Evolutionary conservation across 2,797 vertebrate genomes (phyloP), one percentile per base, ranked within the genome.

Genomic region (Petrocephalus sullivani): DNA sequence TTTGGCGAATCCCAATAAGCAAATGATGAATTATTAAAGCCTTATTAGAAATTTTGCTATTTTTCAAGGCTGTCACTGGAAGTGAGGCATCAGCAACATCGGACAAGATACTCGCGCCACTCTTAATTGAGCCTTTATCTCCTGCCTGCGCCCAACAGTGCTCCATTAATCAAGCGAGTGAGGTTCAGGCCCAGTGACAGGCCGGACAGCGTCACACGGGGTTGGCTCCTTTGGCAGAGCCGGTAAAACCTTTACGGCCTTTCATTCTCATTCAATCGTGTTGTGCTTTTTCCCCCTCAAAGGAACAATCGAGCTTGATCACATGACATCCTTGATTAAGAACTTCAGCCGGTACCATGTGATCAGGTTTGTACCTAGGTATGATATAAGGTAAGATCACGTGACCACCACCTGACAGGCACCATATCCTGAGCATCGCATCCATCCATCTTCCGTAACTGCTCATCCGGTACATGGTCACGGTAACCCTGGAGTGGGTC

Each of bases 41-140:
- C 90, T 97, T 97, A 98, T 98, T 97, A 96, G 97, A 98, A 98
- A 98, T 98, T 98, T 99, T 98, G 96, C 95, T 95, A 97, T 99
- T 99, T 98, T 97, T 98, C 97, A 98, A 93, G 92, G 95, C 95
- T 98, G 97, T 98, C 98, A 97, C 95, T 96, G 96, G 96, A 97
- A 98, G 97, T 96, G 97, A 97, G 96, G 97, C 97, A 97, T 98
- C 96, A 97, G 97, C 97, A 97, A 94, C 97, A 98, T 97, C 97
- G 96, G 97, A 96, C 96, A 97, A 97, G 97, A 98, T 98, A 98
- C 97, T 96, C 94, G 96, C 95, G 96, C 97, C 94, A 97, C 98
- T 97, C 96, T 98, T 99, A 99, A 99, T 99, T 99, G 98, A 98
- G 97, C 97, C 97, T 97, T 97, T 97, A 96, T 97, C 97, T 98